A percentile compares a stretch with the other conserved stretches of the same genome.
phyloP scores from a whole-genome alignment of 2,113 vertebrate species.

The Zosterops pallidus region DNA sequence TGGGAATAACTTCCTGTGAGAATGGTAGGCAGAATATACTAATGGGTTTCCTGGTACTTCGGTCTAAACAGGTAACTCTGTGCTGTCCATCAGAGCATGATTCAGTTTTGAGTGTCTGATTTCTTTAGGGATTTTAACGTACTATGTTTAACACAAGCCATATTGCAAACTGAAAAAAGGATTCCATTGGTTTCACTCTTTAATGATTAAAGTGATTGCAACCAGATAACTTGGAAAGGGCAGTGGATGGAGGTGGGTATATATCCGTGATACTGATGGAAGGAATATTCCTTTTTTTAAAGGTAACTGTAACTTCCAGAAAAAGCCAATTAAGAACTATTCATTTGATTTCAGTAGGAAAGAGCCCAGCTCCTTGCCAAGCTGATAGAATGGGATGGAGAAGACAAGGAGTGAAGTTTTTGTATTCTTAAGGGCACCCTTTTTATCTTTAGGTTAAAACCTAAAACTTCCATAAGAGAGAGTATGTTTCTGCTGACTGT shows the following conservation, averaged over 20 bases:
- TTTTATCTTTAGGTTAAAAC: background rate
- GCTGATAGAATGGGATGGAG: background rate
- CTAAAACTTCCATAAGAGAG: background rate
- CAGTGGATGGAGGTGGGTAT: background rate
- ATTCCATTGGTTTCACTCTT: background rate
- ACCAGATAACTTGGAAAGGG: background rate
- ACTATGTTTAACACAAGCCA: background rate
- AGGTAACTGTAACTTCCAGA: background rate
- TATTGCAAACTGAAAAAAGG: background rate
- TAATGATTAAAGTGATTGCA: background rate
- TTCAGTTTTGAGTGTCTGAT: background rate
- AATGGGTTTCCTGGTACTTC: background rate
- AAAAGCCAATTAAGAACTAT: background rate
- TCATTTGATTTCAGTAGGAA: background rate
- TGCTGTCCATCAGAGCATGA: background rate
- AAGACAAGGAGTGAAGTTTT: background rate
- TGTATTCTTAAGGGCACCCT: background rate
- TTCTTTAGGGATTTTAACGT: background rate
- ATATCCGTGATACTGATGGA: background rate
- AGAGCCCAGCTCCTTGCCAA: background rate
- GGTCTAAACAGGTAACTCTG: background rate
- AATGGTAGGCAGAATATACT: background rate
- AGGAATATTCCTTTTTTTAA: background rate
- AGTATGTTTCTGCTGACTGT: background rate
- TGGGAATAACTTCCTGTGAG: background rate